phyloP scores from a whole-genome alignment of 2,797 vertebrate genomes.

The Somateria mollissima region DNA sequence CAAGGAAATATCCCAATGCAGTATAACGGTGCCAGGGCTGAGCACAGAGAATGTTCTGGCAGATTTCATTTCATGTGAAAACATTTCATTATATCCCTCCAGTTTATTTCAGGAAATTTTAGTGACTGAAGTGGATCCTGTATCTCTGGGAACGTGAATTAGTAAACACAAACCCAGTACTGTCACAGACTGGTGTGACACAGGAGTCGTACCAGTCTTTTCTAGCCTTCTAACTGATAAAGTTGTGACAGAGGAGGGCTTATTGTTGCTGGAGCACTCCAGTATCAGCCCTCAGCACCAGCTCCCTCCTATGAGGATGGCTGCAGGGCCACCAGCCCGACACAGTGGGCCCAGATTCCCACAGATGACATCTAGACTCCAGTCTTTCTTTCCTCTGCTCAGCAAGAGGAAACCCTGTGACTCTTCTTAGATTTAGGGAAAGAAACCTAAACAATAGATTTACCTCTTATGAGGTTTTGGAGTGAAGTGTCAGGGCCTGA shows the following conservation, averaged over 20 bases:
- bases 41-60: background rate
- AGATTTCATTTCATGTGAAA: background rate
- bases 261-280: background rate
- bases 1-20: background rate
- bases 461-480: background rate
- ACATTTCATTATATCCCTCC: background rate
- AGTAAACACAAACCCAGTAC: background rate
- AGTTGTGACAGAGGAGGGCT: background rate
- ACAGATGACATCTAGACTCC: background rate
- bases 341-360: rapidly evolving
- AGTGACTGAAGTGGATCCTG: background rate
- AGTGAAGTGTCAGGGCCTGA: background rate
- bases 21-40: background rate
- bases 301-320: background rate
- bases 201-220: background rate
- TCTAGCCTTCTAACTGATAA: background rate
- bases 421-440: background rate
- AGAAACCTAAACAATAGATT: background rate
- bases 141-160: background rate
- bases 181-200: background rate
- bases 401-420: background rate
- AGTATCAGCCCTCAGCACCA: background rate
- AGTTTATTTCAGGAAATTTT: background rate
- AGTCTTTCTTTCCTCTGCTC: background rate
- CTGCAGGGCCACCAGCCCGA: rapidly evolving